Percentiles rank a stretch among this genome's conserved stretches.
Evolutionary conservation across 2,797 vertebrate species (phyloP).

Genomic region (Lepidocolaptes lacrymiger): DNA sequence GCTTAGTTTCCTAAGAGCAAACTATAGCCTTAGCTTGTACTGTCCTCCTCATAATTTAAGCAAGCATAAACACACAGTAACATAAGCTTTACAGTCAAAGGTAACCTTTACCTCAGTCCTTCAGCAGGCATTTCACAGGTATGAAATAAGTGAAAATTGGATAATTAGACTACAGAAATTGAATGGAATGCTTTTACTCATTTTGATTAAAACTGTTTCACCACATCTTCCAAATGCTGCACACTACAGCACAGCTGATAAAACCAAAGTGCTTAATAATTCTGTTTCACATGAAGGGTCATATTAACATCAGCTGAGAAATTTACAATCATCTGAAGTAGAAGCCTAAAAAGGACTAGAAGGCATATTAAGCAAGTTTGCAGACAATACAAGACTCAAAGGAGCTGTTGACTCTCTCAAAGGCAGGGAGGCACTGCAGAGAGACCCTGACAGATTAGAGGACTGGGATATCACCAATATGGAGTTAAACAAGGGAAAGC

Average conservation of each 20-base stretch:
- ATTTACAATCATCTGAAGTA: slow-evolving; percentile 22
- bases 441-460: not conserved
- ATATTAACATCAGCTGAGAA: slow-evolving; percentile 44
- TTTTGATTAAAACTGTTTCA: slow-evolving; percentile 13
- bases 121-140: not conserved
- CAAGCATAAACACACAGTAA: not conserved
- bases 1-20: not conserved
- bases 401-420: not conserved
- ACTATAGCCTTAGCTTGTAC: not conserved
- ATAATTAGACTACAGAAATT: not conserved
- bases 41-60: not conserved
- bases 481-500: not conserved
- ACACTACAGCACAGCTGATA: slow-evolving; percentile 2
- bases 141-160: slow-evolving; percentile 24
- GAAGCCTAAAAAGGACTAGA: not conserved
- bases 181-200: not conserved
- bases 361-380: not conserved
- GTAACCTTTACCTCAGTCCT: not conserved
- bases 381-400: not conserved
- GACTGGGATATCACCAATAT: not conserved
- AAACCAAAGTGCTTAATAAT: slow-evolving; percentile 32
- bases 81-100: not conserved
- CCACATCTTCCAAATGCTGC: not conserved
- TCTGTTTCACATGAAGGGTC: slow-evolving; percentile 21
- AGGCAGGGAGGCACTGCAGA: not conserved